These are phyloP conservation scores for Drosophila tsacasi DNA, from an alignment of 1,140 invertebrate genomes.

Conservation along the genomic window DNA sequence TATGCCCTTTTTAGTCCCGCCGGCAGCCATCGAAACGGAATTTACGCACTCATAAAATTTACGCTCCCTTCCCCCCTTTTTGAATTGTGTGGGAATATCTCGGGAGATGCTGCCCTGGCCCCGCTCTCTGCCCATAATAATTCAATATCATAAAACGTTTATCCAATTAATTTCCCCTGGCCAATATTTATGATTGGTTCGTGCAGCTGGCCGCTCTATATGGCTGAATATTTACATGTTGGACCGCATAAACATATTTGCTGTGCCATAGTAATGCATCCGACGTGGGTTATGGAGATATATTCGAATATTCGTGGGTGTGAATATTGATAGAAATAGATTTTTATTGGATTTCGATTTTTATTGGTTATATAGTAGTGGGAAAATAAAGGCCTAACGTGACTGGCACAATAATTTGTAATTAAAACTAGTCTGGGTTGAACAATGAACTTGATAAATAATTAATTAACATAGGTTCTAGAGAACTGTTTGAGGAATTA, in stretches of 20 bases:
- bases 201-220: constrained; percentile 43
- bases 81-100: constrained; percentile 79
- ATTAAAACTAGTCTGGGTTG: constrained; percentile 1
- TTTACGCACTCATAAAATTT: constrained; percentile 82
- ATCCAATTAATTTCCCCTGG: constrained; percentile 74
- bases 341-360: constrained; percentile 17
- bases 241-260: constrained; percentile 18
- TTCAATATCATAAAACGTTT: constrained; percentile 83
- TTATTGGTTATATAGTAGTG: background rate
- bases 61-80: constrained; percentile 9
- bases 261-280: background rate
- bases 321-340: constrained; percentile 10
- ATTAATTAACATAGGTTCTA: background rate
- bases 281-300: constrained; percentile 7
- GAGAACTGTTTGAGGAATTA: background rate
- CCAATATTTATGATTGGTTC: constrained; percentile 73
- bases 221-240: constrained; percentile 35
- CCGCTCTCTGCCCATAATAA: constrained; percentile 54
- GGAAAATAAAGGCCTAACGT: background rate
- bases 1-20: constrained; percentile 57
- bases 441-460: background rate
- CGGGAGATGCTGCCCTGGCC: constrained; percentile 29
- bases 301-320: constrained; percentile 3
- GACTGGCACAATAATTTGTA: constrained; percentile 14
- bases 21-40: constrained; percentile 66